A percentile compares a stretch with the other conserved stretches of the same genome.
Conservation (phyloP, 2,797 vertebrate genomes). For the Hozukius guyotensis region DNA sequence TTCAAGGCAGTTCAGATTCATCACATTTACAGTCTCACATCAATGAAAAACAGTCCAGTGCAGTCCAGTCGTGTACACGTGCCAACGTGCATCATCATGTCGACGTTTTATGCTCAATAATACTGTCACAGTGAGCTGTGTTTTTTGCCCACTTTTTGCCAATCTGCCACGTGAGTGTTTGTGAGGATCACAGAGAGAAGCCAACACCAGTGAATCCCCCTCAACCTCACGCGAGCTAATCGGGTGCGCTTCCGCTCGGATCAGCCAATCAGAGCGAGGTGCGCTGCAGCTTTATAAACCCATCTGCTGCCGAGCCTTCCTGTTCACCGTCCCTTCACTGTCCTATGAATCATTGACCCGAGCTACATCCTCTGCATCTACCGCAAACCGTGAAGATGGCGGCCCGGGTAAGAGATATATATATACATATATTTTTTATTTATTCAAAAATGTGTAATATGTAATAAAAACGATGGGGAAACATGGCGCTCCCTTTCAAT, state of each 20-base stretch:
- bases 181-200: neutral
- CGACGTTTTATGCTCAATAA: neutral
- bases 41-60: neutral
- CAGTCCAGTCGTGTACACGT: neutral
- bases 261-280: slow-evolving; percentile 66
- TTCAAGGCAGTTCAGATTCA: neutral
- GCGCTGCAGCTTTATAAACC: slow-evolving; percentile 60
- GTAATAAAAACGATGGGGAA: no score
- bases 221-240: slow-evolving; percentile 28
- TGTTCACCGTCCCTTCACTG: slow-evolving; percentile 39
- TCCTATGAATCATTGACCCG: slow-evolving; percentile 38
- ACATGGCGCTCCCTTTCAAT: neutral
- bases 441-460: no score
- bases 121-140: neutral
- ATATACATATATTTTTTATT: neutral
- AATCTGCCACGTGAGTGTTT: slow-evolving; percentile 29
- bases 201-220: neutral
- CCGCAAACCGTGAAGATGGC: slow-evolving; percentile 78
- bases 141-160: neutral
- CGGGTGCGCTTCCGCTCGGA: slow-evolving; percentile 46
- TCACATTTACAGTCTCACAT: no score
- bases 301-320: slow-evolving; percentile 28
- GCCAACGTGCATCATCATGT: neutral
- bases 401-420: slow-evolving; percentile 79
- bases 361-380: slow-evolving; percentile 41